phyloP scores from a whole-genome alignment of 2,113 vertebrate genomes.

The Zootoca vivipara region DNA sequence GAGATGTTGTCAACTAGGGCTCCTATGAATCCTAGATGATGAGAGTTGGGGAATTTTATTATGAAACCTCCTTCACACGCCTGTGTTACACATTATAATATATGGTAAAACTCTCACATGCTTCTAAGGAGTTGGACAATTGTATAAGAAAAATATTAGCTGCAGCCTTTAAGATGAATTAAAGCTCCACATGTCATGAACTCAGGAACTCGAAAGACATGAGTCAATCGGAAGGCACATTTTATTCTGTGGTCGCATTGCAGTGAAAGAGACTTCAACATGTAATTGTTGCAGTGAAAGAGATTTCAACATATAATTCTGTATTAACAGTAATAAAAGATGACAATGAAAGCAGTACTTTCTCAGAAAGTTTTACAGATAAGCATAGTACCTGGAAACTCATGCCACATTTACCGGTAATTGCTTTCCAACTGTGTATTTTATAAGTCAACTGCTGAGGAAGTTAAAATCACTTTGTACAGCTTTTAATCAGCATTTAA shows the following conservation, averaged over 20 bases:
- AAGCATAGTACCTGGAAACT: not conserved
- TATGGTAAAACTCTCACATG: slow-evolving; percentile 38
- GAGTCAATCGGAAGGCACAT: slow-evolving; percentile 11
- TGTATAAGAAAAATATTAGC: slow-evolving; percentile 27
- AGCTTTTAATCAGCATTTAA: no score
- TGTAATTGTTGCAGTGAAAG: slow-evolving; percentile 29
- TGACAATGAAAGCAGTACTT: not conserved
- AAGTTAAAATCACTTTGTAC: not conserved
- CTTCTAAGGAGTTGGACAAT: slow-evolving; percentile 48
- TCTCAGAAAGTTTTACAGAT: not conserved
- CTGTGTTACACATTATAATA: slow-evolving; percentile 43
- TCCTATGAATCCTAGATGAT: slow-evolving; percentile 50
- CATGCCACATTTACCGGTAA: not conserved
- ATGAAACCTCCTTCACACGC: slow-evolving; percentile 39
- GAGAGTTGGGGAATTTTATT: slow-evolving; percentile 53
- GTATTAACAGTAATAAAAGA: not conserved
- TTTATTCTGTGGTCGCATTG: slow-evolving; percentile 36
- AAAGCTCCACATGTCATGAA: slow-evolving; percentile 43
- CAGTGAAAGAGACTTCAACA: not conserved
- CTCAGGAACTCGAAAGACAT: slow-evolving; percentile 38
- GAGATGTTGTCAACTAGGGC: slow-evolving; percentile 39
- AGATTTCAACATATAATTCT: slow-evolving; percentile 3
- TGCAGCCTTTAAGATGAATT: slow-evolving; percentile 36
- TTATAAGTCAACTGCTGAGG: not conserved
- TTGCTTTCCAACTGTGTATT: not conserved